Evolutionary conservation across 2,888 invertebrate genomes (phyloP), one percentile per base, ranked within the genome.

Genomic region (Neoitamus cyanurus): DNA sequence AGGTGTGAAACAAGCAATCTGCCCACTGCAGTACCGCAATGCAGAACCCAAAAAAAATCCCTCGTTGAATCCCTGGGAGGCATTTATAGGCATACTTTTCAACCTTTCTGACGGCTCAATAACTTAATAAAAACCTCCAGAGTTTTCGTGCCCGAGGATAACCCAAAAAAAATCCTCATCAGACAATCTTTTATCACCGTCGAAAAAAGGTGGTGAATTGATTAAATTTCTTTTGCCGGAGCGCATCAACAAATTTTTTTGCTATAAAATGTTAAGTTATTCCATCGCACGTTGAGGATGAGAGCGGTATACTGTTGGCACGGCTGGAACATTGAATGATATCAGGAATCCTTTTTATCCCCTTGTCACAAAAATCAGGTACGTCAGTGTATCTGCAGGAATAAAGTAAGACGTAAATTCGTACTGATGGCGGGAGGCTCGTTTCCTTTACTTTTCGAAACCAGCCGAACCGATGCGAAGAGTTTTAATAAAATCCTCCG

Each of bases 291-390:
- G 58, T 9, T 25, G 25, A 9, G 25, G 9, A 58, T 58, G 58
- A 34, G 34, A 58, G 58, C 42, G 42, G 42, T n/a, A 15, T 7
- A 20, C 9, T 15, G 42, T 15, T 42, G n/a, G 25, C 25, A 58
- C 20, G 58, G 9, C 25, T 25, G 25, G 58, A 58, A 58, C 58
- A 58, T 37, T 46, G 37, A 77, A 42, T 46, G 36, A 20, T 15
- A 25, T 77, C 30, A n/a, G 77, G 28, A 77, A 46, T 77, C n/a
- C 30, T 28, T 77, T 46, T 77, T 46, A 77, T 77, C 34, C 77
- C 46, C 77, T 77, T 77, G 77, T 77, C 77, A 77, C 77, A 28
- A 46, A 77, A 77, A 77, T 77, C 77, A 42, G 77, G 34, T 42
- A 46, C 46, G 37, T 77, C 42, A 77, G 46, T 77, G 30, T 77